phyloP scores from a whole-genome alignment of 2,888 invertebrate species.

The Himalopsyche tibetana region DNA sequence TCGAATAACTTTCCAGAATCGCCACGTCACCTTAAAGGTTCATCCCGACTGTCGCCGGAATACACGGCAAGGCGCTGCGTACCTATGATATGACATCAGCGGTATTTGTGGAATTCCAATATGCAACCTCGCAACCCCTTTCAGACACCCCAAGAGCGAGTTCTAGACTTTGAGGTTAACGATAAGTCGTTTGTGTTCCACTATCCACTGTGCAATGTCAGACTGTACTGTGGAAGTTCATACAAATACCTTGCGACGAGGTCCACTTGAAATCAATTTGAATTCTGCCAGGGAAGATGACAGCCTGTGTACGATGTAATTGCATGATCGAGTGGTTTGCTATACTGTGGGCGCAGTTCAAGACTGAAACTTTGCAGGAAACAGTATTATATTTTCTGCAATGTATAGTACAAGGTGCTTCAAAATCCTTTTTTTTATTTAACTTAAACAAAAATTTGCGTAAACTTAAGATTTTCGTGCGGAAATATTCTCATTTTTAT shows the following conservation, averaged over 20 bases:
- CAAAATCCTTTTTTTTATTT: too few relatives aligned
- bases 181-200: constrained; percentile 23
- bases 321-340: not conserved
- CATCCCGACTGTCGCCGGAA: not conserved
- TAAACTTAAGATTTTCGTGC: too few relatives aligned
- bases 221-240: not conserved
- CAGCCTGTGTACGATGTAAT: not conserved
- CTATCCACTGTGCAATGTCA: constrained; percentile 12
- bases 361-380: not conserved
- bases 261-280: constrained; percentile 23
- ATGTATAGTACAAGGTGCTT: too few relatives aligned
- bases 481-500: too few relatives aligned
- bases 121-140: constrained; percentile 8
- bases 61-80: not conserved
- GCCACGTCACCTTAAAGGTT: not conserved
- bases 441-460: too few relatives aligned
- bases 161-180: constrained; percentile 20
- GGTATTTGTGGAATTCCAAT: constrained; percentile 26
- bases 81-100: constrained; percentile 29
- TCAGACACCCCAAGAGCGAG: not conserved
- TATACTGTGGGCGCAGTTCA: not conserved
- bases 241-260: constrained; percentile 5
- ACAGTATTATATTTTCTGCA: too few relatives aligned
- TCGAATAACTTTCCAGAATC: too few relatives aligned
- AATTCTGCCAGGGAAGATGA: constrained; percentile 1